phyloP scores from a whole-genome alignment of 2,888 invertebrate species.

The Zonitis immaculata region DNA sequence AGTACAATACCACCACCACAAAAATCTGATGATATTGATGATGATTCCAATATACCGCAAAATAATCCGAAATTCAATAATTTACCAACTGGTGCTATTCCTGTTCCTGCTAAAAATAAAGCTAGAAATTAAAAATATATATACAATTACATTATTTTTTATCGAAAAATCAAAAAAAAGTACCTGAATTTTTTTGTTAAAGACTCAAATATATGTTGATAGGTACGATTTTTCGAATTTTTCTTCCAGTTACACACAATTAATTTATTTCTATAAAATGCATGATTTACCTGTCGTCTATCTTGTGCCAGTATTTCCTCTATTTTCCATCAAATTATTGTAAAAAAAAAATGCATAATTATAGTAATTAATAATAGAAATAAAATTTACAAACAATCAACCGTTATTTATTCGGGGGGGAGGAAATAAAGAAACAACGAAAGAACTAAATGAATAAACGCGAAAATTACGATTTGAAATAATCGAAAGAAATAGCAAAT shows the following conservation, averaged over 20 bases:
- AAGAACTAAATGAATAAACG: neutral
- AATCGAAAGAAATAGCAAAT: slow-evolving; percentile 31
- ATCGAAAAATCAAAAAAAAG: too few species aligned
- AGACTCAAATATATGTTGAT: too few species aligned
- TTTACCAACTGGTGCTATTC: slow-evolving; percentile 46
- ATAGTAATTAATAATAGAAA: slow-evolving; percentile 10
- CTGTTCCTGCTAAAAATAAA: slow-evolving; percentile 38
- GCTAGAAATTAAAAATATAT: slow-evolving; percentile 21
- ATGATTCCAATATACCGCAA: slow-evolving; percentile 34
- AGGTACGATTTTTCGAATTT: too few species aligned
- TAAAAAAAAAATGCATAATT: slow-evolving; percentile 10
- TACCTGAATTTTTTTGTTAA: too few species aligned
- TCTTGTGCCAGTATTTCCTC: slow-evolving; percentile 24
- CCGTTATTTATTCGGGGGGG: too few species aligned
- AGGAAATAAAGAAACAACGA: too few species aligned
- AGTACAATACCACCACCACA: slow-evolving; percentile 66
- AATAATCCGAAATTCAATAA: slow-evolving; percentile 44
- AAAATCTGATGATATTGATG: slow-evolving; percentile 47
- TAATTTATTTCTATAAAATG: neutral
- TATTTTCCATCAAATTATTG: slow-evolving; percentile 10
- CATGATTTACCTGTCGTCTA: neutral
- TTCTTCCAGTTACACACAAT: neutral
- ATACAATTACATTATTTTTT: neutral
- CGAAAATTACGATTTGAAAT: slow-evolving; percentile 9
- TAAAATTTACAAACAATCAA: neutral